Evolutionary conservation across 2,113 vertebrate species (phyloP).

Genomic region (Monarcha castaneiventris): DNA sequence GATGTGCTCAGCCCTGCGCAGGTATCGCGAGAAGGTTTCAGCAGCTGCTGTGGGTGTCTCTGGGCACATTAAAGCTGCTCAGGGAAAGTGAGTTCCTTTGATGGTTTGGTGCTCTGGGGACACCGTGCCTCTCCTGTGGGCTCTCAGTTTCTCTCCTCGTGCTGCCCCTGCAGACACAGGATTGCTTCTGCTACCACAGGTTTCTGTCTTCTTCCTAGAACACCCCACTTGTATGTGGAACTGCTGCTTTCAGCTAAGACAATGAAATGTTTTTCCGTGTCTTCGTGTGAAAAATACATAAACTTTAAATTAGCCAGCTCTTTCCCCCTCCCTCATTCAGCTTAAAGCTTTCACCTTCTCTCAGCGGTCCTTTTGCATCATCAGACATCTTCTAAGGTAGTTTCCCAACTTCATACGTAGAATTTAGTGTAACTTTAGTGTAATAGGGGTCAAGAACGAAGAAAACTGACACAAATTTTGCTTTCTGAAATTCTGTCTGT

Average conservation of each 20-base stretch:
- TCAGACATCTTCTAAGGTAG: not conserved
- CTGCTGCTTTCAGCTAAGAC: not conserved
- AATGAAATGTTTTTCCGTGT: not conserved
- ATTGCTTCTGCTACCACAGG: not conserved
- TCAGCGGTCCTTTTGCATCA: not conserved
- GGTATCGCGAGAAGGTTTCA: not conserved
- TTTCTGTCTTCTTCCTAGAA: not conserved
- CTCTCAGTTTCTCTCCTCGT: not conserved
- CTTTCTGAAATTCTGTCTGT: not conserved
- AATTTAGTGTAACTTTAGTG: not conserved
- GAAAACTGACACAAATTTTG: not conserved
- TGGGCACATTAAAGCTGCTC: not conserved
- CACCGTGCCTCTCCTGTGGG: not conserved
- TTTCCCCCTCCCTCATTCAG: not conserved
- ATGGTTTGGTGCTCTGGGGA: not conserved
- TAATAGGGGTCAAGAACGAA: not conserved
- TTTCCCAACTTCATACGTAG: not conserved
- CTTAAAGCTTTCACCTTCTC: not conserved
- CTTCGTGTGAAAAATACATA: not conserved
- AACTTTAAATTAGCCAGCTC: not conserved
- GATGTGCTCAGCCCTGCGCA: not conserved
- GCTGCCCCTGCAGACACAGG: not conserved
- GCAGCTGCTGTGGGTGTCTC: not conserved
- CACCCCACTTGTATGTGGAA: not conserved
- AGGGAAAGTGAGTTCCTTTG: not conserved